phyloP scores from a whole-genome alignment of 2,797 vertebrate species.

The Loriculus beryllinus region DNA sequence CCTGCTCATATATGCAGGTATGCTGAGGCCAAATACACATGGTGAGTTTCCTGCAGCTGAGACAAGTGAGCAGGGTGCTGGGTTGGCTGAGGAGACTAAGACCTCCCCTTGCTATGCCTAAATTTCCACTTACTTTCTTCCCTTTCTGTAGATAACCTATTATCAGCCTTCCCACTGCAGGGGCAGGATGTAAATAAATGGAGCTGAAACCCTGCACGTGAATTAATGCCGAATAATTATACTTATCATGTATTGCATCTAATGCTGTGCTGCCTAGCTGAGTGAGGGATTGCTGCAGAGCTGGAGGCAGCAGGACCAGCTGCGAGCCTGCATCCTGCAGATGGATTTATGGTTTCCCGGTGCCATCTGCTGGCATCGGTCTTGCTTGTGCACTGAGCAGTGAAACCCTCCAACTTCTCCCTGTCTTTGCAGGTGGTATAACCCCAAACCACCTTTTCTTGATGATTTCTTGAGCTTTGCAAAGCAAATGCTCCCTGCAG shows the following conservation, averaged over 20 bases:
- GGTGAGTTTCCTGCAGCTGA: neutral
- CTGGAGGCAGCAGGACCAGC: neutral
- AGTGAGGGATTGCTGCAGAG: neutral
- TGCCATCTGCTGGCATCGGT: conserved; percentile 66
- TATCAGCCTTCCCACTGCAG: neutral
- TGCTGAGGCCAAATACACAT: neutral
- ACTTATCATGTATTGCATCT: neutral
- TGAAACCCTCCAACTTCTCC: neutral
- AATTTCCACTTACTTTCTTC: neutral
- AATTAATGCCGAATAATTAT: neutral
- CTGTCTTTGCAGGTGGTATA: neutral
- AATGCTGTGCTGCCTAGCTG: rapidly evolving
- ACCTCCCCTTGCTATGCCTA: neutral
- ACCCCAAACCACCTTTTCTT: neutral
- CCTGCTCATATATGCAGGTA: neutral
- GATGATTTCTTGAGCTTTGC: neutral
- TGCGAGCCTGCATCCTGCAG: neutral
- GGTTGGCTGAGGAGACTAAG: neutral
- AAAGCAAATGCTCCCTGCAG: neutral
- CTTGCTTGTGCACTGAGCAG: neutral
- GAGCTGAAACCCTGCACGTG: neutral
- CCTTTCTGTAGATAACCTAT: neutral
- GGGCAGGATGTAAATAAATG: neutral
- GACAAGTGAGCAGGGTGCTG: neutral
- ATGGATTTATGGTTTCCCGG: conserved; percentile 37